Conservation (phyloP, 2,113 vertebrate genomes). For the Manacus vitellinus region DNA sequence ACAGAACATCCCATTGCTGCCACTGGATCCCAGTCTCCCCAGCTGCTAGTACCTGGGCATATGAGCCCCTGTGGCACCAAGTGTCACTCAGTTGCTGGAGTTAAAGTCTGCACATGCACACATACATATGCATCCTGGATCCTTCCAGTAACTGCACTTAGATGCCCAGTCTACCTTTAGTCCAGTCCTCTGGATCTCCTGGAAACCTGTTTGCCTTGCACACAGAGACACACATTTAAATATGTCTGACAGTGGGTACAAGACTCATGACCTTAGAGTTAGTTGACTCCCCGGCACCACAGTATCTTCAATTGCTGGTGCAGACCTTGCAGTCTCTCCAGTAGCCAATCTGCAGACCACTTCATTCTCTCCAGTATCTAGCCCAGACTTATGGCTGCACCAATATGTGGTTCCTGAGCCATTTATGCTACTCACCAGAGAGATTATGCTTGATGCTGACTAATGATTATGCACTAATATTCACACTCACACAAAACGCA, state of each 20-base stretch:
- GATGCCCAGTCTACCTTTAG: rapidly evolving
- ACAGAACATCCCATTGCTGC: background rate
- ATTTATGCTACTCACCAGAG: background rate
- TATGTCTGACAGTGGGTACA: background rate
- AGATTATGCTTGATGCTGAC: background rate
- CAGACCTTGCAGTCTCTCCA: background rate
- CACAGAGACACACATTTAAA: background rate
- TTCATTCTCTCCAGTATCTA: background rate
- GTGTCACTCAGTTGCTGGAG: background rate
- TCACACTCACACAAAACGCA: background rate
- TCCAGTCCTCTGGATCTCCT: background rate
- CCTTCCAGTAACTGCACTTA: background rate
- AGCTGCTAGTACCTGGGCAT: background rate
- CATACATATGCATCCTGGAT: background rate
- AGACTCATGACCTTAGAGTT: background rate
- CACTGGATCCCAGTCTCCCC: background rate
- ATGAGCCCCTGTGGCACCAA: background rate
- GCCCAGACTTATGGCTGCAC: background rate
- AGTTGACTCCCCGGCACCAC: background rate
- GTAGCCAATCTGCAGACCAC: background rate
- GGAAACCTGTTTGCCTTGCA: background rate
- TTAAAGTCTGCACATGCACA: background rate
- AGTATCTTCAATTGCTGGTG: background rate
- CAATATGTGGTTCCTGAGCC: background rate
- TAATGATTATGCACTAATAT: background rate